Evolutionary conservation across 2,888 invertebrate species (phyloP).

Genomic region (Dysmachus trigonus): DNA sequence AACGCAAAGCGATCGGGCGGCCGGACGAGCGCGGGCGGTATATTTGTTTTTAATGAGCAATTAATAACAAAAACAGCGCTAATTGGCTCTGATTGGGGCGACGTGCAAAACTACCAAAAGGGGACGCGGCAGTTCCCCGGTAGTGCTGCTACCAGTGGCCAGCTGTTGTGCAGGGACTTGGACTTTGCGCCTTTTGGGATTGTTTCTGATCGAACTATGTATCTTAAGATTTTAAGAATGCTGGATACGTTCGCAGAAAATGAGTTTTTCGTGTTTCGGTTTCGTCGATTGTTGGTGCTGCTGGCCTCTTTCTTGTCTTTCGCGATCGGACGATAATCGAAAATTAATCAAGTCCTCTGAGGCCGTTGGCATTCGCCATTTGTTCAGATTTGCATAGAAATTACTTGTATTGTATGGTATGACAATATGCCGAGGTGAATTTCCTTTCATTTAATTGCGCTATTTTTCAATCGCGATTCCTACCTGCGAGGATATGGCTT

Average conservation of each 20-base stretch:
- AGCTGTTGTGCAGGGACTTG: background rate
- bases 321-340: background rate
- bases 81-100: slow-evolving; percentile 23
- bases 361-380: background rate
- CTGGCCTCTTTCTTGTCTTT: background rate
- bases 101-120: background rate
- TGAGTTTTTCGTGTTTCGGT: background rate
- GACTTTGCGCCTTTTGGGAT: background rate
- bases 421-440: background rate
- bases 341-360: background rate
- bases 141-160: background rate
- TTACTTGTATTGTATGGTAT: background rate
- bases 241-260: background rate
- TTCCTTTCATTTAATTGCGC: background rate
- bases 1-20: background rate
- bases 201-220: background rate
- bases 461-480: too few relatives aligned
- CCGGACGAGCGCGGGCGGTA: background rate
- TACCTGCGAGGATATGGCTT: too few relatives aligned
- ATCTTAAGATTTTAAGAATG: background rate
- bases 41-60: slow-evolving; percentile 30
- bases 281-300: background rate
- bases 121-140: background rate
- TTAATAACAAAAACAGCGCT: slow-evolving; percentile 28
- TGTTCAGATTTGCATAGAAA: background rate